These are phyloP conservation scores for Mus caroli DNA, from an alignment of 2,797 vertebrate genomes.

Conservation along the genomic window DNA sequence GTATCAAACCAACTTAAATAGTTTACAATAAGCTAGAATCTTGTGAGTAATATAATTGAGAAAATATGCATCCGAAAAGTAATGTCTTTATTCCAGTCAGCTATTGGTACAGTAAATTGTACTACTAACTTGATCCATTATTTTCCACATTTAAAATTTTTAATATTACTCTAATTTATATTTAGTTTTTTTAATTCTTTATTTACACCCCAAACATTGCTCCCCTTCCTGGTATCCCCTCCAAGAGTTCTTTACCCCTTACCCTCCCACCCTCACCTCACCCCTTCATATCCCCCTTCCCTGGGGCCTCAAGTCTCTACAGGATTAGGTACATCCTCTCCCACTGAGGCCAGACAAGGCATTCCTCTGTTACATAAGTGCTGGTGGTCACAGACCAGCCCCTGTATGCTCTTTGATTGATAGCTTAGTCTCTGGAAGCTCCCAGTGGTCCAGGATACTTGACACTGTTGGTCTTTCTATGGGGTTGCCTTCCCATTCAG, in stretches of 20 bases:
- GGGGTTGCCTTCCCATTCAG: not conserved
- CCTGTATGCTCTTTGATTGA: not conserved
- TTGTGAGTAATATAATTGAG: constrained; percentile 13
- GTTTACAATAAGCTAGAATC: not conserved
- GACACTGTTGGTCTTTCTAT: not conserved
- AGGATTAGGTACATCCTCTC: too few relatives aligned
- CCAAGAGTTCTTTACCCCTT: too few relatives aligned
- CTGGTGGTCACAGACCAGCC: not conserved
- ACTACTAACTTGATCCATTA: not conserved
- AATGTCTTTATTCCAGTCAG: constrained; percentile 12
- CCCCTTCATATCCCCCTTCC: too few relatives aligned
- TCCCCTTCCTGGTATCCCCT: too few relatives aligned
- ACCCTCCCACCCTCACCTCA: too few relatives aligned
- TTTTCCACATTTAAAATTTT: constrained; percentile 8
- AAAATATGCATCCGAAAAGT: constrained; percentile 46
- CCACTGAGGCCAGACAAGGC: not conserved
- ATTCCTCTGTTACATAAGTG: not conserved
- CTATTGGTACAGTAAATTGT: constrained; percentile 14
- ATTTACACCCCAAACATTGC: too few relatives aligned
- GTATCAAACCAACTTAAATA: not conserved
- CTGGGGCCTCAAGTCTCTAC: too few relatives aligned
- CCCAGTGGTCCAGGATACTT: not conserved
- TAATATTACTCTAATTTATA: not conserved
- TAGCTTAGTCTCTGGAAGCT: not conserved
- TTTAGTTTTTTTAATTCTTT: too few relatives aligned